phyloP scores from a whole-genome alignment of 2,797 vertebrate genomes.

The Brotula barbata region DNA sequence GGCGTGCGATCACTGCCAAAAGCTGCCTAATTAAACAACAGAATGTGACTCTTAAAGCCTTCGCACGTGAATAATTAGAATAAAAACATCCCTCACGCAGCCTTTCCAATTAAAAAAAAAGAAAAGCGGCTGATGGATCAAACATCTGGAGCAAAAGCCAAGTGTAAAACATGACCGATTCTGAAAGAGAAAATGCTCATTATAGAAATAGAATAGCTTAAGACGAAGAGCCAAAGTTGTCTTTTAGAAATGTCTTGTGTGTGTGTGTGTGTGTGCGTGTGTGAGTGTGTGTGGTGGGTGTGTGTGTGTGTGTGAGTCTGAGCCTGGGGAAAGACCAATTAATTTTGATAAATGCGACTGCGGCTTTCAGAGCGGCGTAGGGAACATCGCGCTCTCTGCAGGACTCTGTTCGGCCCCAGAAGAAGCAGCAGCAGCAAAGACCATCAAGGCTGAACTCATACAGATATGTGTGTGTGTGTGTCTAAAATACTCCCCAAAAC shows the following conservation, averaged over 20 bases:
- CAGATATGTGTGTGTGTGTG: not conserved
- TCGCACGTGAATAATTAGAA: no score
- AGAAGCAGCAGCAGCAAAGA: constrained; percentile 20
- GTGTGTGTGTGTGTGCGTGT: no score
- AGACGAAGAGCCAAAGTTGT: constrained; percentile 20
- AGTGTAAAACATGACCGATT: no score
- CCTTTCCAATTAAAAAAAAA: no score
- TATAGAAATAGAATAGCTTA: not conserved
- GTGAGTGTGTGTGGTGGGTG: no score
- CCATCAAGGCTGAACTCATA: constrained; percentile 29
- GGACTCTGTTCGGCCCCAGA: no score
- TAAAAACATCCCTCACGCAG: no score
- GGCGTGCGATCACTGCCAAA: no score
- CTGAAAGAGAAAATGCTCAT: constrained; percentile 16
- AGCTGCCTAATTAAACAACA: no score
- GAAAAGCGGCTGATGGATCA: no score
- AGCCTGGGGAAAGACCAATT: constrained; percentile 66
- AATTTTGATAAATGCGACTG: constrained; percentile 72
- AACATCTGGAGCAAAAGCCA: no score
- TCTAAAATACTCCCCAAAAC: not conserved
- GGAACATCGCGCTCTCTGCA: constrained; percentile 16
- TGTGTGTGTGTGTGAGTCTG: constrained; percentile 11
- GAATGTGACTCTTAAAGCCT: no score
- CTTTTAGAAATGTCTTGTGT: constrained; percentile 24
- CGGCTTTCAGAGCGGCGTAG: constrained; percentile 40